Percentiles rank a stretch among this genome's conserved stretches.
These are phyloP conservation scores for Cataglyphis cursor DNA, from an alignment of 2,888 invertebrate genomes.

Conservation along the genomic window DNA sequence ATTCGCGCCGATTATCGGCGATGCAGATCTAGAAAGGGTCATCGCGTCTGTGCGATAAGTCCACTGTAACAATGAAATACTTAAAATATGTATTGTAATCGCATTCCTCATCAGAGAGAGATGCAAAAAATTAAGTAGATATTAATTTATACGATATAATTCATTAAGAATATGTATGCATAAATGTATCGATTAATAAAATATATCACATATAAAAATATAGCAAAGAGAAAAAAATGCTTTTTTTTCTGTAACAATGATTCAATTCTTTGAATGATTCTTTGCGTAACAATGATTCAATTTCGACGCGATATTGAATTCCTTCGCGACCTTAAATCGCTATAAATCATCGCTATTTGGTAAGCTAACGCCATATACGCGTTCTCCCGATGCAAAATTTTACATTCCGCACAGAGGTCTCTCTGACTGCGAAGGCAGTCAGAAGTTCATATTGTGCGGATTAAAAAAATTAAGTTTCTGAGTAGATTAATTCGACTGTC, in stretches of 20 bases:
- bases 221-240: background rate
- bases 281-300: background rate
- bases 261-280: no score
- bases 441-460: background rate
- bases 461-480: background rate
- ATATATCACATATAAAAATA: background rate
- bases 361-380: background rate
- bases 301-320: background rate
- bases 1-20: slow-evolving; percentile 82
- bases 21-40: slow-evolving; percentile 80
- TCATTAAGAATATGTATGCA: background rate
- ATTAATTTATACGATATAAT: slow-evolving; percentile 16
- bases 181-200: background rate
- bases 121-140: slow-evolving; percentile 15
- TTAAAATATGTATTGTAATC: background rate
- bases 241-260: background rate
- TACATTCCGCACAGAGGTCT: background rate
- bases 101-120: background rate
- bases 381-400: background rate
- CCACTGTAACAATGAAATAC: slow-evolving; percentile 7
- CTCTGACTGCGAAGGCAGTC: background rate
- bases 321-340: background rate
- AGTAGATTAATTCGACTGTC: background rate
- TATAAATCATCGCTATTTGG: slow-evolving; percentile 12
- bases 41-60: slow-evolving; percentile 81